Evolutionary conservation across 2,888 invertebrate species (phyloP), one percentile per base, ranked within the genome.

Genomic region (Therioaphis trifolii): DNA sequence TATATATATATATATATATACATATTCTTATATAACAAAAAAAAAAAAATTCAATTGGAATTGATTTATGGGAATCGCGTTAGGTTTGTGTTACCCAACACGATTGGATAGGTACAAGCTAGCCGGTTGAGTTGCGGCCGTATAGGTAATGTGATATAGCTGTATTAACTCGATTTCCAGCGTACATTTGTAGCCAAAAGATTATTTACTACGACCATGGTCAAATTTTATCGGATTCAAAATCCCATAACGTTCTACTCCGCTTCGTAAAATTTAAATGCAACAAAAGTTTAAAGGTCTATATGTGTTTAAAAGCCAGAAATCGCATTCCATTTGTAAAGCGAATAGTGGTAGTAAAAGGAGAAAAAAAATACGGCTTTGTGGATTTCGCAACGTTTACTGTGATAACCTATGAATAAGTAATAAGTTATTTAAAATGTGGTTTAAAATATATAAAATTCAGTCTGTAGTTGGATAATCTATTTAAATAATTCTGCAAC

Each of bases 61-160:
- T 43, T 55, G 69, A 55, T 79, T 79, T 69, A 55, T 40, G 27
- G n/a, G 24, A 69, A 79, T 79, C 27, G 43, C 40, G 43, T 78
- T 78, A 27, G n/a, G 40, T 52, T 27, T n/a, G 40, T 55, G 68
- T 55, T 66, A 21, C 35, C 18, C n/a, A 78, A 78, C 40, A 11
- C 79, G 35, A 69, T 69, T 68, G 68, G 14, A n/a, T 35, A 68
- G n/a, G n/a, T 35, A 35, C 24, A 5, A 2, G 35, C 69, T n/a
- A 11, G 27, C n/a, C 14, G 55, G 49, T 78, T 68, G 2, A 55
- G 18, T 68, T 49, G 55, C 24, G 52, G 14, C n/a, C 52, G 11
- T 27, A 4, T 21, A 63, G 11, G 74, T 74, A 52, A 68, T 68
- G 49, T 11, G 55, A 68, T 76, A 76, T 77, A 9, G 29, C 21